phyloP scores from a whole-genome alignment of 2,113 vertebrate species.

The Thinocorus orbignyianus region DNA sequence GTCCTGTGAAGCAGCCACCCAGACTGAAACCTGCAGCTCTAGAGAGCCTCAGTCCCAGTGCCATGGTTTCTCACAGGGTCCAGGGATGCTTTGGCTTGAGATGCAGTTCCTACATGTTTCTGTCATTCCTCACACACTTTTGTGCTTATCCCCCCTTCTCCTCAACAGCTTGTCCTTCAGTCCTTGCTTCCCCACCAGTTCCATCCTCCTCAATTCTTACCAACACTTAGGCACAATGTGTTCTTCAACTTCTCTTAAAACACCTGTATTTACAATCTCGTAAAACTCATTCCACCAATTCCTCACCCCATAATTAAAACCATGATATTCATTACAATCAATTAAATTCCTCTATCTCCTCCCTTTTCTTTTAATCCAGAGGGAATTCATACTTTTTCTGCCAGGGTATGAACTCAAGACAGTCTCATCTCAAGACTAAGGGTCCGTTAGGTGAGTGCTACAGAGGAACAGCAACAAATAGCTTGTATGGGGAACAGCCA shows the following conservation, averaged over 20 bases:
- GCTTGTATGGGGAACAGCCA: background rate
- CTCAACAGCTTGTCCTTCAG: background rate
- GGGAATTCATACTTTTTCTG: background rate
- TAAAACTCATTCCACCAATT: background rate
- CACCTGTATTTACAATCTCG: background rate
- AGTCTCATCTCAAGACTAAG: background rate
- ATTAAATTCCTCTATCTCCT: background rate
- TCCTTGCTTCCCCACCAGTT: too few species aligned
- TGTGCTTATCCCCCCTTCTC: background rate
- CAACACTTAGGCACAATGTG: background rate
- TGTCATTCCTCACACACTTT: background rate
- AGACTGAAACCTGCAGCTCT: background rate
- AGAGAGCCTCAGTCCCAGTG: background rate
- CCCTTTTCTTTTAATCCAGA: background rate
- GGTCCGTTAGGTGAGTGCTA: background rate
- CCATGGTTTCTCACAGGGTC: background rate
- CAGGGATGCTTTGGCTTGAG: background rate
- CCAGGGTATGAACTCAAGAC: background rate
- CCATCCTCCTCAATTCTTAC: background rate
- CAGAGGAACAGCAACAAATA: background rate
- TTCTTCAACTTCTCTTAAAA: background rate
- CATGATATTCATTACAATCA: background rate
- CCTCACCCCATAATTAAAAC: background rate
- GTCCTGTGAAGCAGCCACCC: background rate
- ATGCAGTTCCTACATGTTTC: background rate